These are phyloP conservation scores for Manis pentadactyla DNA, from an alignment of 2,797 vertebrate genomes.

Conservation along the genomic window DNA sequence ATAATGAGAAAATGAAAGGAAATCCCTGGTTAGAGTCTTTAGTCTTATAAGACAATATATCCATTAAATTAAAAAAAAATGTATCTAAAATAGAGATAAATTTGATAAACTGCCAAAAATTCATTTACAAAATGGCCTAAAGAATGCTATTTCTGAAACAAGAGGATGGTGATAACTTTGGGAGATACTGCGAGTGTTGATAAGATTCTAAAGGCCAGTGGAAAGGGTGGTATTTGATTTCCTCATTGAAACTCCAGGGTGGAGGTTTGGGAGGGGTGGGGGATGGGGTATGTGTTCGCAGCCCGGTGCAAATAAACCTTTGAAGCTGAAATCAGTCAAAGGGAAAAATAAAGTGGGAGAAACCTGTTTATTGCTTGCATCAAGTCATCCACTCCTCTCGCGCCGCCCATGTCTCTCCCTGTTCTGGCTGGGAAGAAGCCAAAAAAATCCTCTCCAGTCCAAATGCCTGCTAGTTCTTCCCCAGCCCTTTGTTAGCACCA, in stretches of 20 bases:
- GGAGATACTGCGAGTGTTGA: background rate
- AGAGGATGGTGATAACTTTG: background rate
- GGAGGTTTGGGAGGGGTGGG: no score
- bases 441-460: no score
- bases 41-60: background rate
- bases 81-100: background rate
- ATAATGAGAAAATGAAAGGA: background rate
- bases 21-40: background rate
- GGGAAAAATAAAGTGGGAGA: no score
- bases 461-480: no score
- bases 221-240: background rate
- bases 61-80: background rate
- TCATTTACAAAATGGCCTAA: background rate
- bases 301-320: no score
- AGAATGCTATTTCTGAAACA: conserved; percentile 17
- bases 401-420: no score
- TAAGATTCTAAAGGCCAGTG: background rate
- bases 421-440: no score
- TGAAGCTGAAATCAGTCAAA: no score
- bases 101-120: background rate
- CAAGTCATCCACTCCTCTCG: no score
- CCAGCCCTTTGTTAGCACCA: no score
- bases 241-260: background rate
- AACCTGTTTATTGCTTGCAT: no score
- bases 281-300: no score